Percentiles rank a stretch among this genome's conserved stretches.
These are phyloP conservation scores for Xylocampa areola DNA, from an alignment of 2,888 invertebrate genomes.

Conservation along the genomic window DNA sequence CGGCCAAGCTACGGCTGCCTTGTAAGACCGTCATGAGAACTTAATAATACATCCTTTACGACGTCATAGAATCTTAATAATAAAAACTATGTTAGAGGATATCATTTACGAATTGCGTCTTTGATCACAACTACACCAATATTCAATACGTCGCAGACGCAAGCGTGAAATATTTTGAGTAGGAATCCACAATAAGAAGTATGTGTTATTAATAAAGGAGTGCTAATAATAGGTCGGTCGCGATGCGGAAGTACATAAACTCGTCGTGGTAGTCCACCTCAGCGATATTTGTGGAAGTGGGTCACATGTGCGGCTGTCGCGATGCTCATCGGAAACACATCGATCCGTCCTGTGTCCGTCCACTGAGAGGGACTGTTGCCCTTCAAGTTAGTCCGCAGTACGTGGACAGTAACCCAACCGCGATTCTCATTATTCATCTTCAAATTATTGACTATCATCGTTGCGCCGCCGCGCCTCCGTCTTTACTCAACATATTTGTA, in stretches of 20 bases:
- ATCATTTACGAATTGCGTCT: not conserved
- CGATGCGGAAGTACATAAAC: constrained; percentile 41
- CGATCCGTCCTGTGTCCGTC: constrained; percentile 2
- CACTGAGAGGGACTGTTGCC: not conserved
- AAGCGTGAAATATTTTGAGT: constrained; percentile 1
- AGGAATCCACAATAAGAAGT: not conserved
- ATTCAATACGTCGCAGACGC: not conserved
- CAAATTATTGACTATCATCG: constrained; percentile 4
- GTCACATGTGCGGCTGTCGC: constrained; percentile 9
- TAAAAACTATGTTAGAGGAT: not conserved
- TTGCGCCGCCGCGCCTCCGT: not conserved
- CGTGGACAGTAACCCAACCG: constrained; percentile 2
- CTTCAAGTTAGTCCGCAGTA: not conserved
- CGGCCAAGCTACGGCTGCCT: too few relatives aligned
- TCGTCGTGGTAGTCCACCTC: constrained; percentile 10
- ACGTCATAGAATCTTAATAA: constrained; percentile 18
- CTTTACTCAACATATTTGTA: not conserved
- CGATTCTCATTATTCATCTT: not conserved
- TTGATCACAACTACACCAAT: not conserved
- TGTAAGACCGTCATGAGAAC: too few relatives aligned
- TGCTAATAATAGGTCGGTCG: constrained; percentile 26
- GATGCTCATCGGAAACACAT: not conserved
- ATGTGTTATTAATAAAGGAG: constrained; percentile 10
- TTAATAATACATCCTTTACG: not conserved
- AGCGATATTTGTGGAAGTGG: constrained; percentile 38